phyloP scores from a whole-genome alignment of 2,888 invertebrate genomes.

The Slavum lentiscoides region DNA sequence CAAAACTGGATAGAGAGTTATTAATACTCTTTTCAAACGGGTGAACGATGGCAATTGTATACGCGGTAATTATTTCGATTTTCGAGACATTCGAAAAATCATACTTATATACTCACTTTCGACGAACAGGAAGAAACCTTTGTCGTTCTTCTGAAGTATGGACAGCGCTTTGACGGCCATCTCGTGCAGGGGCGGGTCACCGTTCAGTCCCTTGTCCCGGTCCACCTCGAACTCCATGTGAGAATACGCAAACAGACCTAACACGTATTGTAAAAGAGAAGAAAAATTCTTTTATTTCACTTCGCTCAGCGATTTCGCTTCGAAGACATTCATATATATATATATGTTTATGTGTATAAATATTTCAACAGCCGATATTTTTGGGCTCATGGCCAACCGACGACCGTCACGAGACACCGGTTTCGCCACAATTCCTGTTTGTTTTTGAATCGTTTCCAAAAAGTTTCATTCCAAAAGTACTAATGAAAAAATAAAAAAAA shows the following conservation, averaged over 20 bases:
- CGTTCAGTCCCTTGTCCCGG: conserved; percentile 68
- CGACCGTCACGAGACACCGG: conserved; percentile 49
- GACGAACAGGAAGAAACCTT: conserved; percentile 75
- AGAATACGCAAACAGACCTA: conserved; percentile 76
- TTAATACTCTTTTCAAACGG: too few relatives aligned
- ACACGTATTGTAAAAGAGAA: conserved; percentile 54
- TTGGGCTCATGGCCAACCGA: conserved; percentile 33
- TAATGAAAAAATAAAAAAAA: conserved; percentile 43
- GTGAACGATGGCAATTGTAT: too few relatives aligned
- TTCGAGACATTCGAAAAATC: background rate
- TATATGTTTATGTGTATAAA: background rate
- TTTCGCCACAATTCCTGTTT: conserved; percentile 48
- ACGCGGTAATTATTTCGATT: too few relatives aligned
- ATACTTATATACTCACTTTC: conserved; percentile 65
- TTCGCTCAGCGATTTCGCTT: conserved; percentile 35
- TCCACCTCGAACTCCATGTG: conserved; percentile 81
- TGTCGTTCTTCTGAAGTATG: conserved; percentile 72
- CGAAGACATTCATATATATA: conserved; percentile 17
- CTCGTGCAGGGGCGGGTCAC: conserved; percentile 75
- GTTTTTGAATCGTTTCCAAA: conserved; percentile 51
- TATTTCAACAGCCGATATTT: conserved; percentile 43
- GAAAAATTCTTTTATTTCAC: conserved; percentile 34
- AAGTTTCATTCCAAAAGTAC: conserved; percentile 40
- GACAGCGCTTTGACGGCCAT: conserved; percentile 76
- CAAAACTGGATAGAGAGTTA: too few relatives aligned